These are phyloP conservation scores for Squalus acanthias DNA, from an alignment of 2,797 vertebrate genomes.

Conservation along the genomic window DNA sequence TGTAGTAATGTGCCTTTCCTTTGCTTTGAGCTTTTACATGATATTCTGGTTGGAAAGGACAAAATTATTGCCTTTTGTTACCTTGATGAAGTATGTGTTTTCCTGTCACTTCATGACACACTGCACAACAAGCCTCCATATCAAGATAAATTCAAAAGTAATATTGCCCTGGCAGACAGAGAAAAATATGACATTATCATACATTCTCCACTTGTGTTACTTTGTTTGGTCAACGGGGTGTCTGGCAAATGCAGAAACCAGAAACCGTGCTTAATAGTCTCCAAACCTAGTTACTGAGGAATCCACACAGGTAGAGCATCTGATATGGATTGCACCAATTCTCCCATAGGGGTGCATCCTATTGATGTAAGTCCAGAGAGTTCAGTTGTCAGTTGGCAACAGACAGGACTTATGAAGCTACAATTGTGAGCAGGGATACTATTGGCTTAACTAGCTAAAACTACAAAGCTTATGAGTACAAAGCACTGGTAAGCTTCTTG, in stretches of 20 bases:
- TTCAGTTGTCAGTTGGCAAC: not conserved
- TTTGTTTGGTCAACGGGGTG: not conserved
- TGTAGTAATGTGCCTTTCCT: not conserved
- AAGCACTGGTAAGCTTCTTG: not conserved
- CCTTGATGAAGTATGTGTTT: not conserved
- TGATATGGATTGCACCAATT: not conserved
- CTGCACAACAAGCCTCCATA: not conserved
- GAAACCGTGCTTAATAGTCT: not conserved
- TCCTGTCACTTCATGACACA: not conserved
- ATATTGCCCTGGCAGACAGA: not conserved
- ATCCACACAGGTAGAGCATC: not conserved
- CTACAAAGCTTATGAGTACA: not conserved
- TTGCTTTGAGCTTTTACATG: not conserved
- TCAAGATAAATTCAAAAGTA: not conserved
- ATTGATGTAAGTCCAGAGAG: not conserved
- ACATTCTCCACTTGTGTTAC: not conserved
- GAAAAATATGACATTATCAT: not conserved
- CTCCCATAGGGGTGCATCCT: not conserved
- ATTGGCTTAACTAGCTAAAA: not conserved
- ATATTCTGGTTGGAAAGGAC: not conserved
- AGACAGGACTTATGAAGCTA: not conserved
- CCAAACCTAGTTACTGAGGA: not conserved
- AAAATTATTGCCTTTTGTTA: not conserved
- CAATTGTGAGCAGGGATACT: not conserved
- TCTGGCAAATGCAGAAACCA: not conserved